Evolutionary conservation across 2,888 invertebrate genomes (phyloP), one percentile per base, ranked within the genome.

Genomic region (Rhaphigaster nebulosa): DNA sequence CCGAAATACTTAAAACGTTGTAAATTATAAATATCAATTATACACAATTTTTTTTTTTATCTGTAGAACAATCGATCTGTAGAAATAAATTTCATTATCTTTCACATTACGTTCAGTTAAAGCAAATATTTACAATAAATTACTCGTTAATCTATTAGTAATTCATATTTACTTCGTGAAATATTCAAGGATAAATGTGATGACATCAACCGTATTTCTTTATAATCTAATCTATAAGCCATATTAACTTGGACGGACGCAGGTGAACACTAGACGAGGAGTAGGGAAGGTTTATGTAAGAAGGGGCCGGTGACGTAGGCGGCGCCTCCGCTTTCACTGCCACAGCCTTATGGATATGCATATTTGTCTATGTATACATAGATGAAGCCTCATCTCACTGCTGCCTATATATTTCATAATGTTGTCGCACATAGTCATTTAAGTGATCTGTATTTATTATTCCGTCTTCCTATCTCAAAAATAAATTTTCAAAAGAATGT

Each of bases 241-340:
- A 41, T 41, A 50, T 45, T 45, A 15, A 84, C 13, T 45, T n/a
- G n/a, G 45, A 45, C 5, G 84, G 45, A n/a, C n/a, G n/a, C 84
- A 84, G 45, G 84, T 84, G 84, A 45, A 50, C 45, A 50, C 84
- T 41, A 45, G 45, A 8, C 26, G 84, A 13, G 45, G 45, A 50
- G 45, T 65, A 65, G 65, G 65, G 29, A 29, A 65, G 15, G 65
- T 84, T 84, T 84, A 84, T 84, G 84, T 84, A 84, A 84, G 80
- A 80, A 29, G 34, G 20, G 84, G 45, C 84, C 45, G 0, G 45
- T 84, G 84, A 84, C 84, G 84, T 84, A 50, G 84, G 84, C 84
- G 84, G 84, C 84, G 84, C 84, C 84, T 84, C 38, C 26, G 84
- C 84, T 84, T 84, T 84, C 84, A 45, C 84, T 84, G n/a, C 84